These are phyloP conservation scores for Drosophila gaucha DNA, from an alignment of 2,888 invertebrate genomes.

Conservation along the genomic window DNA sequence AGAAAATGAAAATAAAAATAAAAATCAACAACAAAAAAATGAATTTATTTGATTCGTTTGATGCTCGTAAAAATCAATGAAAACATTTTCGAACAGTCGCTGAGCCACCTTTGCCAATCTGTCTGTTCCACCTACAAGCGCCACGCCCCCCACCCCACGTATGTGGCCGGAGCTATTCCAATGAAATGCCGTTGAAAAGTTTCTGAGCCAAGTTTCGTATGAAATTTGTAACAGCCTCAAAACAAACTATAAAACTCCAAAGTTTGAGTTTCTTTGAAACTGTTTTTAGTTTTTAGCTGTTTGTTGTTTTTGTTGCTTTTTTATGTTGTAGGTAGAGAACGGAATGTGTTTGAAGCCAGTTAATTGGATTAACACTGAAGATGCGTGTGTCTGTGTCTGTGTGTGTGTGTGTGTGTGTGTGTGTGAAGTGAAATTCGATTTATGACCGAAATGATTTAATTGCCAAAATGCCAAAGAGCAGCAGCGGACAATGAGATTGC, in stretches of 20 bases:
- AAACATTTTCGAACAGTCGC: constrained; percentile 63
- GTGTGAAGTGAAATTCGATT: constrained; percentile 60
- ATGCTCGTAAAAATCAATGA: constrained; percentile 79
- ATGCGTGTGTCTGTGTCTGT: constrained; percentile 9
- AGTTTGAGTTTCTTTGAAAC: constrained; percentile 76
- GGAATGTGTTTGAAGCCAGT: constrained; percentile 75
- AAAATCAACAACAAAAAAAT: constrained; percentile 22
- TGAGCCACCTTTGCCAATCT: constrained; percentile 56
- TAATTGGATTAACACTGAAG: constrained; percentile 72
- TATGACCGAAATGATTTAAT: constrained; percentile 74
- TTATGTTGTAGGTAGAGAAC: constrained; percentile 48
- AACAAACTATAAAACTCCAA: constrained; percentile 73
- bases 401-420: constrained; percentile 15
- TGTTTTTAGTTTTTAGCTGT: constrained; percentile 54
- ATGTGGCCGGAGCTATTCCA: constrained; percentile 54
- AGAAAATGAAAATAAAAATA: not conserved
- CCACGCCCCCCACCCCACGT: not conserved
- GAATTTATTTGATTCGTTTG: constrained; percentile 75
- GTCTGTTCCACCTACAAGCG: constrained; percentile 5
- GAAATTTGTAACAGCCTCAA: constrained; percentile 69
- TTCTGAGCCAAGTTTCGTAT: constrained; percentile 70
- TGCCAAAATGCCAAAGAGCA: constrained; percentile 60
- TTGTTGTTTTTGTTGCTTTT: constrained; percentile 19
- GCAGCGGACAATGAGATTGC: constrained; percentile 23
- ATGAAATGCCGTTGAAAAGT: constrained; percentile 71